phyloP scores from a whole-genome alignment of 2,888 invertebrate genomes.

The Drosophila nr. perissopoda region DNA sequence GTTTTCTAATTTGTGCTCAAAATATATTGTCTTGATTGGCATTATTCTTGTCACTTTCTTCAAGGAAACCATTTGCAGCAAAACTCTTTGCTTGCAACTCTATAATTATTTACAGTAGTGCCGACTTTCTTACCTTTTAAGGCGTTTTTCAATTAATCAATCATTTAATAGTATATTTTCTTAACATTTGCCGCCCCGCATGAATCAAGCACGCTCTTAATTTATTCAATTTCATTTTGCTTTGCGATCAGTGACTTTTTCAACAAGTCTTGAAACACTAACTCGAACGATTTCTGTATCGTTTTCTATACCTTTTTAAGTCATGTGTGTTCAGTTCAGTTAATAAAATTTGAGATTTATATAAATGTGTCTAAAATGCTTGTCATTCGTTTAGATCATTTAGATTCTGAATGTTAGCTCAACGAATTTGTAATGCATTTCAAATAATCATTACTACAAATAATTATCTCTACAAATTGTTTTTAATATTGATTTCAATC shows the following conservation, averaged over 20 bases:
- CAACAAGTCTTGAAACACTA: slow-evolving; percentile 24
- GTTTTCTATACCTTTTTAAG: slow-evolving; percentile 44
- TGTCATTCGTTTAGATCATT: neutral
- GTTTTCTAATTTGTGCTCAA: slow-evolving; percentile 44
- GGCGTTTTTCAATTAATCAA: slow-evolving; percentile 56
- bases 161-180: slow-evolving; percentile 42
- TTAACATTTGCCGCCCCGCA: slow-evolving; percentile 16
- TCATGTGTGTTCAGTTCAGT: slow-evolving; percentile 28
- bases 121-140: slow-evolving; percentile 34
- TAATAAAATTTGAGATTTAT: slow-evolving; percentile 29
- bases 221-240: slow-evolving; percentile 45
- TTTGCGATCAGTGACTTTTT: slow-evolving; percentile 32
- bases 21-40: neutral
- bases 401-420: neutral
- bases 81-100: neutral
- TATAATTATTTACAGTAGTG: slow-evolving; percentile 13
- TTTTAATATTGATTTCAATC: neutral
- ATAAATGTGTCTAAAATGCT: neutral
- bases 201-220: slow-evolving; percentile 32
- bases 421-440: neutral
- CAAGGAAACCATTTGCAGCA: slow-evolving; percentile 8
- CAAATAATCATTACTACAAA: neutral
- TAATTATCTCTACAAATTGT: neutral
- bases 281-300: slow-evolving; percentile 31
- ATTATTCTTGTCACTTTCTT: neutral